Percentiles rank a stretch among this genome's conserved stretches.
These are phyloP conservation scores for Acleris sparsana DNA, from an alignment of 2,888 invertebrate genomes.

Conservation along the genomic window DNA sequence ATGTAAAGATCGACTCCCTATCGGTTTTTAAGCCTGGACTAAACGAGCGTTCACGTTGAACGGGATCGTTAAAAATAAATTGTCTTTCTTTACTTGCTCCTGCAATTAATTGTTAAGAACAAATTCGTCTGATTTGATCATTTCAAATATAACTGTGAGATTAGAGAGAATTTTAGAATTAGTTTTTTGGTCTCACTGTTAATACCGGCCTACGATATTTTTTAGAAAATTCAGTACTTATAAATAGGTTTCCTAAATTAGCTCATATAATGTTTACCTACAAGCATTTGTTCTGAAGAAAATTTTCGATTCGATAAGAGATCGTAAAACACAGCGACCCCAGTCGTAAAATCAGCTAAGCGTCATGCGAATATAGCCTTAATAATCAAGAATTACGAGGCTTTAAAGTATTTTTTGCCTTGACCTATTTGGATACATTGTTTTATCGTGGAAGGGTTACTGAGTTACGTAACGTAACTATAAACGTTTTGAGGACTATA, in stretches of 20 bases:
- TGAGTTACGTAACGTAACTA: conserved; percentile 74
- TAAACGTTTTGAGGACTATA: conserved; percentile 74
- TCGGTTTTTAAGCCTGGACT: conserved; percentile 24
- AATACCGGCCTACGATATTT: too few relatives aligned
- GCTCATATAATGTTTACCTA: conserved; percentile 49
- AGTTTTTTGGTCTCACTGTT: too few relatives aligned
- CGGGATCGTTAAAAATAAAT: conserved; percentile 10
- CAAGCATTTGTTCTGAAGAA: conserved; percentile 65
- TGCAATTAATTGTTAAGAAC: not conserved
- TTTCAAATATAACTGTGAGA: too few relatives aligned
- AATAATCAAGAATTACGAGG: conserved; percentile 61
- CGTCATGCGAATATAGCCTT: conserved; percentile 64
- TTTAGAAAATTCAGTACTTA: not conserved
- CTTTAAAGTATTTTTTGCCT: conserved; percentile 61
- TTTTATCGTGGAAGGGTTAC: conserved; percentile 77
- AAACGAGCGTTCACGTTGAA: conserved; percentile 18
- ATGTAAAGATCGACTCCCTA: conserved; percentile 33
- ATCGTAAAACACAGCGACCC: conserved; percentile 76
- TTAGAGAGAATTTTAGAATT: too few relatives aligned
- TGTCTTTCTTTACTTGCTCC: not conserved
- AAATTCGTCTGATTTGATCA: not conserved
- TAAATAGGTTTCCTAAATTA: conserved; percentile 54
- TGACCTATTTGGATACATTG: conserved; percentile 64
- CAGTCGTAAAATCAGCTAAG: conserved; percentile 69
- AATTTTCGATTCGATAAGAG: conserved; percentile 75